A percentile compares a stretch with the other conserved stretches of the same genome.
phyloP scores from a whole-genome alignment of 2,797 vertebrate species.

The Furcifer pardalis region DNA sequence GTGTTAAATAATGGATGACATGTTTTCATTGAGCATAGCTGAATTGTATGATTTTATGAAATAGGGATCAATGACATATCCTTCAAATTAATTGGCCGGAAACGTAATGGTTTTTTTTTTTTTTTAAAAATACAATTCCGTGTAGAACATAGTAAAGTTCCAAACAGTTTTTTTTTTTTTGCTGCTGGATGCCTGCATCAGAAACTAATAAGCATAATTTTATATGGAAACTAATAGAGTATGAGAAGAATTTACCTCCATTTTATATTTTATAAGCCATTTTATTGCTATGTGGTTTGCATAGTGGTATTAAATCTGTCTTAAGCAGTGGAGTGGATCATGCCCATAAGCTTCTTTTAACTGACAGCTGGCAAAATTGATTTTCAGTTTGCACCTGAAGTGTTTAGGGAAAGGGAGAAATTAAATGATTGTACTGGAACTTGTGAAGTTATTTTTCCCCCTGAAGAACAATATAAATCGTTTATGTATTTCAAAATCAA shows the following conservation, averaged over 20 bases:
- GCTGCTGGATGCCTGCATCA: background rate
- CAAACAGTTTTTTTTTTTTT: slow-evolving; percentile 13
- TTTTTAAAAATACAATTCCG: background rate
- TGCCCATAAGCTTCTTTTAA: background rate
- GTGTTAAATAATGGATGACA: background rate
- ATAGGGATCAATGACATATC: slow-evolving; percentile 11
- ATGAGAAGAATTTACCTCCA: background rate
- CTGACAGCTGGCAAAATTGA: background rate
- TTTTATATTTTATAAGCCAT: background rate
- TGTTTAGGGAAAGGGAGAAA: background rate
- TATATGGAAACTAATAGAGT: slow-evolving; percentile 21
- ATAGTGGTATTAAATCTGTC: background rate
- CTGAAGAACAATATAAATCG: too few species aligned
- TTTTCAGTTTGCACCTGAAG: background rate
- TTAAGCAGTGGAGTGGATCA: background rate
- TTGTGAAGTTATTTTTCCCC: background rate
- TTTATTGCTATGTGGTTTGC: background rate
- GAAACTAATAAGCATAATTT: slow-evolving; percentile 13
- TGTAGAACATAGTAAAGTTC: background rate
- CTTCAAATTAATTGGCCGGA: background rate
- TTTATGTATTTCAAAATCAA: too few species aligned
- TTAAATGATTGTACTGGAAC: background rate
- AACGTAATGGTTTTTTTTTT: background rate
- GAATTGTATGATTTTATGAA: background rate
- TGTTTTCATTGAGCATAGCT: background rate